Conservation (phyloP, 2,888 invertebrate genomes). For the Eupithecia abbreviata region DNA sequence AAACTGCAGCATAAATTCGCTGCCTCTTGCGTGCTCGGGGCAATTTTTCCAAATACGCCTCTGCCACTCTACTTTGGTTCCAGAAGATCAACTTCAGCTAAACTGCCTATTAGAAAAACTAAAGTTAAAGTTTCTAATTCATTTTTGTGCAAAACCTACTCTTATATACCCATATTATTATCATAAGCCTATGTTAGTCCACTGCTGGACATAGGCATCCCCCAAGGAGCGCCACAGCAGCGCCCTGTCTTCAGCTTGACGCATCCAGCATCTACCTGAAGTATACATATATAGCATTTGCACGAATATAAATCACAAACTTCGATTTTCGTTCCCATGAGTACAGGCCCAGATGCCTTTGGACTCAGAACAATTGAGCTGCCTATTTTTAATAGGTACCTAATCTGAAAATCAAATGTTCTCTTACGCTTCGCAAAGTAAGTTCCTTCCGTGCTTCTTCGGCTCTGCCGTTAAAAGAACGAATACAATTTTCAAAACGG, state of each 20-base stretch:
- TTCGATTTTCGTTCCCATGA: neutral
- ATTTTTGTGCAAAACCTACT: neutral
- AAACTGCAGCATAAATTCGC: conserved; percentile 69
- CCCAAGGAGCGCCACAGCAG: too few species aligned
- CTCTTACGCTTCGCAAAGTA: neutral
- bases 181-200: too few species aligned
- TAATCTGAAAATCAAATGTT: neutral
- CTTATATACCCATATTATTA: neutral
- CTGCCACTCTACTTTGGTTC: conserved; percentile 29
- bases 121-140: neutral
- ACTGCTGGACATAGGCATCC: too few species aligned
- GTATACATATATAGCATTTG: too few species aligned
- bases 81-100: conserved; percentile 14
- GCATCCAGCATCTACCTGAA: too few species aligned
- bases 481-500: neutral
- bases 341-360: neutral
- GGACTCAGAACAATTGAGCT: neutral
- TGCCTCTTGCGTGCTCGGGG: conserved; percentile 58
- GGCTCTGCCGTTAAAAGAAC: neutral
- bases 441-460: neutral
- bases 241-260: too few species aligned
- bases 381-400: neutral
- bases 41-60: conserved; percentile 63
- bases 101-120: neutral
- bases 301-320: neutral